Percentiles rank a stretch among this genome's conserved stretches.
These are phyloP conservation scores for Brienomyrus brachyistius DNA, from an alignment of 2,113 vertebrate genomes.

Conservation along the genomic window DNA sequence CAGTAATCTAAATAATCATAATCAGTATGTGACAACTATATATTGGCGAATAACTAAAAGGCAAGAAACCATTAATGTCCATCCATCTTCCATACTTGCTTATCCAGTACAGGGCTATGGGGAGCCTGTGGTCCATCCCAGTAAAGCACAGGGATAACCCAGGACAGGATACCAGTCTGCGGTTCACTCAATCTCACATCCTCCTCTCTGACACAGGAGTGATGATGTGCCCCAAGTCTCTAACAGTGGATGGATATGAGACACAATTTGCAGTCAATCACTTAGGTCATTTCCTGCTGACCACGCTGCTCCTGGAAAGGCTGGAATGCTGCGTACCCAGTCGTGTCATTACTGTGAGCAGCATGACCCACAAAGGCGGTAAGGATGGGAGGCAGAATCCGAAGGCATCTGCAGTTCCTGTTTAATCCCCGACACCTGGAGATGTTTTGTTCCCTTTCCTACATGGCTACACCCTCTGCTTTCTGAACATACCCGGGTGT, in stretches of 20 bases:
- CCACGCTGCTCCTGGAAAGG: conserved; percentile 54
- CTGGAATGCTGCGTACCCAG: conserved; percentile 56
- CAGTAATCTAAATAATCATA: neutral
- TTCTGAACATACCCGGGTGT: neutral
- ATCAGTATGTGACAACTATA: neutral
- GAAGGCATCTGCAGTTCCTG: neutral
- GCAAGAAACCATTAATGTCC: neutral
- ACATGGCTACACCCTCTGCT: neutral
- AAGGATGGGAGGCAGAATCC: neutral
- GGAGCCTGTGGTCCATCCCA: neutral
- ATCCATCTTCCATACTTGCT: neutral
- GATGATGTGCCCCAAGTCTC: conserved; percentile 64
- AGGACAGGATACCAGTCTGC: neutral
- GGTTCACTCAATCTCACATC: neutral
- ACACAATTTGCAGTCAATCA: conserved; percentile 66
- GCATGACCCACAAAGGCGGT: conserved; percentile 54
- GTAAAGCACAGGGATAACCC: neutral
- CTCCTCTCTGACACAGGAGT: conserved; percentile 45
- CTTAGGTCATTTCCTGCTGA: conserved; percentile 63
- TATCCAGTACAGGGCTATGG: neutral
- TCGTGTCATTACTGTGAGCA: conserved; percentile 57
- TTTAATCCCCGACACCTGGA: neutral
- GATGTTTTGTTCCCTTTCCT: neutral
- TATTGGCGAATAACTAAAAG: neutral
- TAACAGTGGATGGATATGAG: conserved; percentile 63